A percentile compares a stretch with the other conserved stretches of the same genome.
Conservation (phyloP, 2,797 vertebrate species). For the Yasuhikotakia modesta region DNA sequence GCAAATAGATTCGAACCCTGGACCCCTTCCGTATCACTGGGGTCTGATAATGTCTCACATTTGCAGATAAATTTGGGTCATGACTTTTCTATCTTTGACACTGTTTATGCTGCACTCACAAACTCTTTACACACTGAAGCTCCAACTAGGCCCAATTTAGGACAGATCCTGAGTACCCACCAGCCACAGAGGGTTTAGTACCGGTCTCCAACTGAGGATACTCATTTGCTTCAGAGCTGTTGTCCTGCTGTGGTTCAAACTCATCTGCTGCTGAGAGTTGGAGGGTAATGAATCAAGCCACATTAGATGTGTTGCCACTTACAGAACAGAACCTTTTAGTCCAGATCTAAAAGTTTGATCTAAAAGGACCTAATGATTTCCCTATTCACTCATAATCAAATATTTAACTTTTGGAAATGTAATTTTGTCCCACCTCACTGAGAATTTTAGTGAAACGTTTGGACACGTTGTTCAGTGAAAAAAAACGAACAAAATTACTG, state of each 20-base stretch:
- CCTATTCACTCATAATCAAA: background rate
- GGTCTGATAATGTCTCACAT: background rate
- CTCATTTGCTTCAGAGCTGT: constrained; percentile 2
- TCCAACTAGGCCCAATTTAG: constrained; percentile 27
- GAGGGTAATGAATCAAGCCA: constrained; percentile 9
- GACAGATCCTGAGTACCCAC: background rate
- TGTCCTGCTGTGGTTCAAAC: constrained; percentile 18
- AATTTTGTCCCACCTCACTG: background rate
- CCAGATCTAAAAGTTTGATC: background rate
- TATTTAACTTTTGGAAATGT: background rate
- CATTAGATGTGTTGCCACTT: background rate
- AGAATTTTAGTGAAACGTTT: background rate
- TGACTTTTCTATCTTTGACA: constrained; percentile 16
- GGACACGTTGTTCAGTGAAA: background rate
- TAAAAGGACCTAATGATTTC: background rate
- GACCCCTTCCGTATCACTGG: background rate
- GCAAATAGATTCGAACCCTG: background rate
- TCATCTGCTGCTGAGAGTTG: constrained; percentile 22
- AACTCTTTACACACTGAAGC: background rate
- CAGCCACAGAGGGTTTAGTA: background rate
- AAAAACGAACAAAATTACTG: background rate
- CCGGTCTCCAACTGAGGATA: background rate
- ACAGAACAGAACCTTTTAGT: background rate
- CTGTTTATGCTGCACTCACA: constrained; percentile 24
- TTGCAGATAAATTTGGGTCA: constrained; percentile 31